phyloP scores from a whole-genome alignment of 2,797 vertebrate genomes.

The Acridotheres tristis region DNA sequence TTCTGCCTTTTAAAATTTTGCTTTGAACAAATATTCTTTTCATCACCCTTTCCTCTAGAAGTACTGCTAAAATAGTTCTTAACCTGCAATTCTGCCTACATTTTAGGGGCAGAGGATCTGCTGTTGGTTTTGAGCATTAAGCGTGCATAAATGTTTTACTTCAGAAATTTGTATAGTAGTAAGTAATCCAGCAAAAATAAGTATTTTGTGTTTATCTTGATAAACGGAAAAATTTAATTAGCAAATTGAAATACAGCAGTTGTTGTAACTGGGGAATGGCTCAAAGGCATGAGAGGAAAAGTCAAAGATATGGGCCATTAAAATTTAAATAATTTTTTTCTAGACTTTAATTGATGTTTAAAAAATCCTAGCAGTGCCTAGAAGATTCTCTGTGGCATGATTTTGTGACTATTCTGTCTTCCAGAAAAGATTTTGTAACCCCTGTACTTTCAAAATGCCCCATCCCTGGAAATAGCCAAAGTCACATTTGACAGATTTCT shows the following conservation, averaged over 20 bases:
- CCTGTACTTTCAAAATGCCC: background rate
- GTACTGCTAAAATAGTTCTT: background rate
- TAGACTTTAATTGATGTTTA: conserved; percentile 26
- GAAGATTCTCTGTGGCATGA: background rate
- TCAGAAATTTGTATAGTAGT: background rate
- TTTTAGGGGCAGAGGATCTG: background rate
- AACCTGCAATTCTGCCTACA: background rate
- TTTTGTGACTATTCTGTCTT: background rate
- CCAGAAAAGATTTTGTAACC: conserved; percentile 18
- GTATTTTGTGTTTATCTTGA: background rate
- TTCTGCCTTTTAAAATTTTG: background rate
- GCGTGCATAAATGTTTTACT: background rate
- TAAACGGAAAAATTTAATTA: background rate
- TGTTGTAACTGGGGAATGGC: background rate
- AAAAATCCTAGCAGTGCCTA: conserved; percentile 6
- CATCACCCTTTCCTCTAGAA: background rate
- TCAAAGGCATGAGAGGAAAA: background rate
- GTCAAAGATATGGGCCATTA: background rate
- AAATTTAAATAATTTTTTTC: conserved; percentile 2
- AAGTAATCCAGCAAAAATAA: conserved; percentile 14
- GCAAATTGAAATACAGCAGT: background rate
- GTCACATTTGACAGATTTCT: background rate
- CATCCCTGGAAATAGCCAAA: background rate
- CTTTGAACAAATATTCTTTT: background rate
- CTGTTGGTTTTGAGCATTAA: background rate